Percentiles rank a stretch among this genome's conserved stretches.
phyloP scores from a whole-genome alignment of 2,113 vertebrate species.

The Argyrosomus japonicus region DNA sequence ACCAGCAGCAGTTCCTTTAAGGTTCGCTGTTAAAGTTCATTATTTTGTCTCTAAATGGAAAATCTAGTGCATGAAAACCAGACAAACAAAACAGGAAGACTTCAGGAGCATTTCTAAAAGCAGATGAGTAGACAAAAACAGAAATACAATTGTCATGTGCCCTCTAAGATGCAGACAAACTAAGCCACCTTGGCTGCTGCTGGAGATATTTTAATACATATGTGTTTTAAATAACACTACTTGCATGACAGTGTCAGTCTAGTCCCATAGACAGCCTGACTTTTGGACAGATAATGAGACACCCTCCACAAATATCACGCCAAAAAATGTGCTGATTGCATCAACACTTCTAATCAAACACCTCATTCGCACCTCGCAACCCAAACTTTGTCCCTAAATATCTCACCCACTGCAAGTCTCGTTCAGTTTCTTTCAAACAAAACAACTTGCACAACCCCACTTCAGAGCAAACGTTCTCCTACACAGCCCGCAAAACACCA shows the following conservation, averaged over 20 bases:
- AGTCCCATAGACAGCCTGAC: constrained; percentile 2
- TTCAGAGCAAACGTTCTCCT: constrained; percentile 54
- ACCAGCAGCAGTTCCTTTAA: constrained; percentile 18
- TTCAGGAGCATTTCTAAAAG: constrained; percentile 36
- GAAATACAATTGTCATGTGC: constrained; percentile 53
- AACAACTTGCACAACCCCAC: constrained; percentile 60
- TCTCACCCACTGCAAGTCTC: constrained; percentile 7
- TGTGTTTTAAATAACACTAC: constrained; percentile 43
- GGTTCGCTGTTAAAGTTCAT: constrained; percentile 3
- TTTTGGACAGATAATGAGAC: constrained; percentile 7
- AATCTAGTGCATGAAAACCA: constrained; percentile 39
- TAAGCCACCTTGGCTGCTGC: background rate
- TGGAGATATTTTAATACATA: constrained; percentile 43
- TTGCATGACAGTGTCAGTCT: constrained; percentile 33
- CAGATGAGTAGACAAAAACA: constrained; percentile 51
- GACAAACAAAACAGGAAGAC: constrained; percentile 59
- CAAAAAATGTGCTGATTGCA: constrained; percentile 24
- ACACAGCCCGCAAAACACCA: constrained; percentile 63
- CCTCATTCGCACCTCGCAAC: constrained; percentile 40
- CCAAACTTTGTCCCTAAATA: constrained; percentile 50
- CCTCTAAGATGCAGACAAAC: constrained; percentile 31
- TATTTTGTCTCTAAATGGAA: constrained; percentile 49
- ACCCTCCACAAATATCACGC: background rate
- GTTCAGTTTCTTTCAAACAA: constrained; percentile 40
- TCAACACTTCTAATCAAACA: constrained; percentile 51